Conservation (phyloP, 1,140 invertebrate species). For the Lysiphlebus fabarum region DNA sequence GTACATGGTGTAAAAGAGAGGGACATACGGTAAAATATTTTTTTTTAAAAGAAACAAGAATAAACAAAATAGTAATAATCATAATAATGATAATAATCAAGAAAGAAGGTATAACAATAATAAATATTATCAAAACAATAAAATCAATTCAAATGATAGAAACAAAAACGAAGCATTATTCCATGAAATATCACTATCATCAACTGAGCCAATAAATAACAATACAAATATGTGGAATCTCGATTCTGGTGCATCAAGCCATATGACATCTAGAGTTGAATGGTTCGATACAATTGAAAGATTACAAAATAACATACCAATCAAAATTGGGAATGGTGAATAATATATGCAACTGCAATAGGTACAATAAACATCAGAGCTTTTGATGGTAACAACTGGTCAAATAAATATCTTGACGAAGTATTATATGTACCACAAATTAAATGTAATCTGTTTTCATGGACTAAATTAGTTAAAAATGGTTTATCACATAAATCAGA, state of each 20-base stretch:
- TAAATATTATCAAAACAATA: neutral
- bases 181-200: slow-evolving; percentile 1
- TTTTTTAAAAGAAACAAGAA: neutral
- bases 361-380: slow-evolving; percentile 14
- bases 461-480: slow-evolving; percentile 2
- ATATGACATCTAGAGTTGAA: neutral
- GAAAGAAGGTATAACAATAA: slow-evolving; percentile 18
- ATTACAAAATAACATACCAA: slow-evolving; percentile 9
- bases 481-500: slow-evolving; percentile 4
- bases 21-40: neutral
- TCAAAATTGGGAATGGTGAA: slow-evolving; percentile 23
- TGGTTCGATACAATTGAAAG: slow-evolving; percentile 16
- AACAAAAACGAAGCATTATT: slow-evolving; percentile 14
- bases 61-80: neutral
- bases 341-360: slow-evolving; percentile 16
- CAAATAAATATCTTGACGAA: slow-evolving; percentile 31
- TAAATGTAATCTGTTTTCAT: slow-evolving; percentile 19
- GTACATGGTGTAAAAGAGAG: neutral
- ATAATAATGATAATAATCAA: slow-evolving; percentile 23
- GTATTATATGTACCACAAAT: slow-evolving; percentile 42
- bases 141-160: neutral
- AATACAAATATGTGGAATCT: slow-evolving; percentile 10
- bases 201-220: neutral
- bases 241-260: slow-evolving; percentile 37
- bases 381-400: slow-evolving; percentile 23